Base-by-base conservation (phyloP, 2,797 vertebrate genomes). In the Glyptemys insculpta region DNA sequence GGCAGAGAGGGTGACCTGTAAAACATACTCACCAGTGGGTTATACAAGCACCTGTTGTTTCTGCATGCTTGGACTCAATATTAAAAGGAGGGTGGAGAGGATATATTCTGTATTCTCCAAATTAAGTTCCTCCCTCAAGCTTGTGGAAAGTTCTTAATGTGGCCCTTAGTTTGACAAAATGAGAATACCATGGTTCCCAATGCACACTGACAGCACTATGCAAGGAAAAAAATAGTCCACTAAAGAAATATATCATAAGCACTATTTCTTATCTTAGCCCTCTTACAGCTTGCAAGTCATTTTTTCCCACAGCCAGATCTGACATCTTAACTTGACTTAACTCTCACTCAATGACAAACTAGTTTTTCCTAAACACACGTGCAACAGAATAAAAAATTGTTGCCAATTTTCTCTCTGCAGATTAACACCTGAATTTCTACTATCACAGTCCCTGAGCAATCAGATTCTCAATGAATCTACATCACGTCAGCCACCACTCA, bases 371-470 rank as follows among this genome's bases (percentile, higher is more conserved):
- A 76, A 74, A 53, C 12, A 84, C 81, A 21, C 3, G 29, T 29
- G 49, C 47, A 94, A 85, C 79, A 92, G 4, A 86, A 29, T 72
- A 95, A 94, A 94, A 94, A 95, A 93, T 44, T 93, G 72, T 34
- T 85, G 23, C 27, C 91, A 79, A 87, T 93, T 95, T 94, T 81
- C 95, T 95, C 90, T 95, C 90, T n/a, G 44, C 68, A 97, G 76
- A 91, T 44, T 19, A 96, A 95, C 72, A 94, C 54, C 59, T 96
- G 41, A 50, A 94, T 52, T 95, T 94, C 72, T 57, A 83, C 5
- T 78, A 90, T 81, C 34, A 86, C 49, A 91, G 85, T 85, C 96
- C 49, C 23, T 82, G 53, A 92, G 72, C 25, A 95, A 5, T 57
- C 92, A 19, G 6, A 87, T 79, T 85, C 81, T 91, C 90, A 62